phyloP scores from a whole-genome alignment of 2,797 vertebrate genomes.

The Phyllotis vaccarum region DNA sequence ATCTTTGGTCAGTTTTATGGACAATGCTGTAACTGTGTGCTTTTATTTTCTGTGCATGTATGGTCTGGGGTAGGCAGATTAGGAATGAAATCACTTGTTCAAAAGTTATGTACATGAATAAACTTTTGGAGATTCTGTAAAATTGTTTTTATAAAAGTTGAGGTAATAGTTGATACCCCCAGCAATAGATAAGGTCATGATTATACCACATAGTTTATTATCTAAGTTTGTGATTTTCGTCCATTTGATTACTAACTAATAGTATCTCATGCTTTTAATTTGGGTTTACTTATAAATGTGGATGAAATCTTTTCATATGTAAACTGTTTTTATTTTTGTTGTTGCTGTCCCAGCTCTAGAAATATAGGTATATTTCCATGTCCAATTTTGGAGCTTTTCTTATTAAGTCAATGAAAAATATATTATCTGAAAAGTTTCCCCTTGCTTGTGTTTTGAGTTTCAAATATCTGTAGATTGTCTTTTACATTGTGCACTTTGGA shows the following conservation, averaged over 20 bases:
- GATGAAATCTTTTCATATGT: neutral
- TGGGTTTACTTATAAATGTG: neutral
- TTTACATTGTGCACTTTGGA: neutral
- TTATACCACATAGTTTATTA: neutral
- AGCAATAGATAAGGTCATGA: neutral
- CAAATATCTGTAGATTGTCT: neutral
- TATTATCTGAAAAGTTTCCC: neutral
- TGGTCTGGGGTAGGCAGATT: neutral
- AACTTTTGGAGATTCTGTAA: neutral
- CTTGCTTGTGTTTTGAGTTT: neutral
- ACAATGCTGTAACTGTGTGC: neutral
- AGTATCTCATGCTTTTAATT: constrained; percentile 6
- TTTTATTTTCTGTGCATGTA: neutral
- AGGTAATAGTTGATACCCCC: neutral
- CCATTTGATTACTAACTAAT: neutral
- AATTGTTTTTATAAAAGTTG: neutral
- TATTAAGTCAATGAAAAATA: constrained; percentile 2
- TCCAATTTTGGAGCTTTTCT: neutral
- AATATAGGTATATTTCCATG: neutral
- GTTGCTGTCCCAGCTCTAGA: neutral
- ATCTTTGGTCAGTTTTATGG: constrained; percentile 21
- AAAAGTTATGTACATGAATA: neutral
- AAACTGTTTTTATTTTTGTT: constrained; percentile 26
- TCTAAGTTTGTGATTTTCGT: neutral
- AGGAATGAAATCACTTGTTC: neutral